phyloP scores from a whole-genome alignment of 2,888 invertebrate genomes.

The Hirtodrosophila histrioides region DNA sequence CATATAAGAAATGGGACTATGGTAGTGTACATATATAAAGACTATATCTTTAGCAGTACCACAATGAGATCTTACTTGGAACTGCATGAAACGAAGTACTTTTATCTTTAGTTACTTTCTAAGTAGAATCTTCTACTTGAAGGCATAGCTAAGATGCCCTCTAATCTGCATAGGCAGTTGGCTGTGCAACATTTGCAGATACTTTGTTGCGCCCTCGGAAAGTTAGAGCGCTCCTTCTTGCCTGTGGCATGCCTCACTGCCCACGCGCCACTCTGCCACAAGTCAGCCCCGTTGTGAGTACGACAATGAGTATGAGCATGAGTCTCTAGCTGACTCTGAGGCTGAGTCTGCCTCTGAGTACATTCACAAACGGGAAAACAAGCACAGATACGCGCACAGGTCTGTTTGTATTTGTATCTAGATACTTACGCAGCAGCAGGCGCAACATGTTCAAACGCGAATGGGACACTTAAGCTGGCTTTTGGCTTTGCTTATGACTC shows the following conservation, averaged over 20 bases:
- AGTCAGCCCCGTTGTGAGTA: conserved; percentile 15
- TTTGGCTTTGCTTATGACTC: conserved; percentile 49
- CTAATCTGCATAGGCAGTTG: conserved; percentile 4
- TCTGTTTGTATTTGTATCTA: conserved; percentile 30
- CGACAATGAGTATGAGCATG: not conserved
- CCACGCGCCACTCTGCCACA: conserved; percentile 55
- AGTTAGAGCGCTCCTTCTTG: conserved; percentile 18
- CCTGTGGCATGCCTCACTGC: conserved; percentile 55
- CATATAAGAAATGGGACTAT: no score
- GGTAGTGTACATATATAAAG: no score
- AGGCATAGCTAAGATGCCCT: conserved; percentile 15
- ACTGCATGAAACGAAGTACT: no score
- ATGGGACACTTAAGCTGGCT: conserved; percentile 62
- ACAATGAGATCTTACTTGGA: no score
- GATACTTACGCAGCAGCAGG: conserved; percentile 47
- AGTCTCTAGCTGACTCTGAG: not conserved
- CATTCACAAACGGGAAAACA: conserved; percentile 18
- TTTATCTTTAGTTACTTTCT: no score
- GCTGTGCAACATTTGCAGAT: conserved; percentile 40
- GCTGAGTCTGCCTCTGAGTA: not conserved
- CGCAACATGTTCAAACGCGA: conserved; percentile 71
- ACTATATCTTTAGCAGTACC: no score
- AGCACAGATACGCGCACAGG: conserved; percentile 18
- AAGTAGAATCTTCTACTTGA: not conserved
- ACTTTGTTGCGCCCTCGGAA: conserved; percentile 29